These are phyloP conservation scores for Grantiella picta DNA, from an alignment of 2,113 vertebrate genomes.

Conservation along the genomic window DNA sequence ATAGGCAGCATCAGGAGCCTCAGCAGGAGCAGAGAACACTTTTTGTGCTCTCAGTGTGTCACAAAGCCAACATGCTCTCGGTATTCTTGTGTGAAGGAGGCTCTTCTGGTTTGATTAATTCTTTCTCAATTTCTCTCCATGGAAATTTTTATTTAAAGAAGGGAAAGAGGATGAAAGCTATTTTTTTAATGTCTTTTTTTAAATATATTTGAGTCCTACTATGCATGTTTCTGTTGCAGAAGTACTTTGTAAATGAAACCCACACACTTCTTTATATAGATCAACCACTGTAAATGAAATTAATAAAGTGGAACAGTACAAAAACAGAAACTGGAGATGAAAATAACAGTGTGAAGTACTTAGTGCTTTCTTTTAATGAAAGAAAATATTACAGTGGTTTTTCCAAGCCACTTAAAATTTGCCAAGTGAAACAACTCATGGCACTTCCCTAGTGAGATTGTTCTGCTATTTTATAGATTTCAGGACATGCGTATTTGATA, in stretches of 20 bases:
- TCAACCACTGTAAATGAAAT: not conserved
- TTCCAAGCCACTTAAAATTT: not conserved
- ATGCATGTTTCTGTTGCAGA: not conserved
- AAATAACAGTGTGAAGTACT: not conserved
- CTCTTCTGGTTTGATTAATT: constrained; percentile 40
- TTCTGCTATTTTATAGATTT: not conserved
- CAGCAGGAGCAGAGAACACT: not conserved
- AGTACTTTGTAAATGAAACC: not conserved
- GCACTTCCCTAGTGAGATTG: not conserved
- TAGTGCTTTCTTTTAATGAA: not conserved
- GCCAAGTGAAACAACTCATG: not conserved
- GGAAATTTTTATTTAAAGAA: constrained; percentile 7
- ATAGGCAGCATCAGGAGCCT: constrained; percentile 36
- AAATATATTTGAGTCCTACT: not conserved
- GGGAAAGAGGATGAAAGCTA: not conserved
- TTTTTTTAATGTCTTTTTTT: not conserved
- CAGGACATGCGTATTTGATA: not conserved
- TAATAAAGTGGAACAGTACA: not conserved
- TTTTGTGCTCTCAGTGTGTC: not conserved
- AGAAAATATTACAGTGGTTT: not conserved
- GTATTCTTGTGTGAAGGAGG: not conserved
- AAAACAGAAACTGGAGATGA: not conserved
- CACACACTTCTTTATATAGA: not conserved
- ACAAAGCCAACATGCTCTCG: constrained; percentile 1
- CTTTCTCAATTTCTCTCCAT: constrained; percentile 26